phyloP scores from a whole-genome alignment of 2,797 vertebrate species.

The Rhyacichthys aspro region DNA sequence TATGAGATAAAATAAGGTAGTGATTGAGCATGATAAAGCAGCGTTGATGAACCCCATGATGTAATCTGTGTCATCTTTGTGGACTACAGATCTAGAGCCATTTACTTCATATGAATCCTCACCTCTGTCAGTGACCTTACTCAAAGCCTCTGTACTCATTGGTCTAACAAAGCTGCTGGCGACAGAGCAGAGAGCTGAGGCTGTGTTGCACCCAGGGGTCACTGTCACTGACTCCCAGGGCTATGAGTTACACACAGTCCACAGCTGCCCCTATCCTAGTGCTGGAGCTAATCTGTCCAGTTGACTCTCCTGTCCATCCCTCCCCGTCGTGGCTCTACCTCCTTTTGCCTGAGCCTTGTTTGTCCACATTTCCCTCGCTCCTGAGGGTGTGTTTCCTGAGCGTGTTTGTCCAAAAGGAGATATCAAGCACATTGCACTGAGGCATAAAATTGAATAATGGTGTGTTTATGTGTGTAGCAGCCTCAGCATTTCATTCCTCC shows the following conservation, averaged over 20 bases:
- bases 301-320: constrained; percentile 36
- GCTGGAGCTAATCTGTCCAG: constrained; percentile 59
- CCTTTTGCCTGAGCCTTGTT: constrained; percentile 64
- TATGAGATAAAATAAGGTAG: too few species aligned
- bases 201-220: constrained; percentile 49
- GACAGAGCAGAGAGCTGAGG: constrained; percentile 25
- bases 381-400: constrained; percentile 49
- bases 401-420: constrained; percentile 49
- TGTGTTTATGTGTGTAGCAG: constrained; percentile 47
- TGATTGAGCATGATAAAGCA: too few species aligned
- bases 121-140: constrained; percentile 34
- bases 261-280: constrained; percentile 54
- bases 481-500: constrained; percentile 49
- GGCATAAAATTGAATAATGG: constrained; percentile 64
- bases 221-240: constrained; percentile 32
- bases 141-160: constrained; percentile 44
- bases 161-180: constrained; percentile 38
- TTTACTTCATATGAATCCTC: constrained; percentile 25
- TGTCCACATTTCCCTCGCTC: constrained; percentile 45
- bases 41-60: too few species aligned
- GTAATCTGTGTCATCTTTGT: too few species aligned
- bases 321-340: constrained; percentile 28
- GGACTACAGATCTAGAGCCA: not conserved
- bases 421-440: constrained; percentile 56
- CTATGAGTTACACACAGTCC: constrained; percentile 40